Base-by-base conservation (phyloP, 2,113 vertebrate genomes). In the human region DNA sequence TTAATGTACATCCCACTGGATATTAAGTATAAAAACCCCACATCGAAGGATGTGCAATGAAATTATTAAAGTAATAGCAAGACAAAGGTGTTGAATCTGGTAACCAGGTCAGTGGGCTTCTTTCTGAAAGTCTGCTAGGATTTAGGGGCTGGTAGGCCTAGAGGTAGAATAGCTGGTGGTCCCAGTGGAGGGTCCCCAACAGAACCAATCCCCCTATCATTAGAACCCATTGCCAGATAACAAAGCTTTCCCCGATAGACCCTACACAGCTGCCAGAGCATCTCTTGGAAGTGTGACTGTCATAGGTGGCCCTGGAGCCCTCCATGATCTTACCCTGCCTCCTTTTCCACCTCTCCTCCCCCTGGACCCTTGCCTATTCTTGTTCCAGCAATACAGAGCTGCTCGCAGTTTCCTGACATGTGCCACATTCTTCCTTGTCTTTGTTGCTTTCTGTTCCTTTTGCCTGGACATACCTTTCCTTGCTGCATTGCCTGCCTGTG, bases 361-460 rank as follows among this genome's bases (percentile, higher is more conserved):
- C 12, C 4, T 59, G 12, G 61, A 32, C 12, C 61, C 4, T 1
- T 10, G 3, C 32, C 57, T 32, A 11, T n/a, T n/a, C 45, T n/a
- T 43, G 8, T n/a, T 78, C 7, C 43, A 35, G 55, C 22, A 11
- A 30, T 22, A 12, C 1, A 50, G 45, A 18, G 14, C 70, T 70
- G 30, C n/a, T 17, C 1, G 7, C 2, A 1, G 48, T 45, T 64
- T 70, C 18, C 32, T n/a, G 79, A 27, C 22, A 1, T 4, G 0
- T 27, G 8, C 23, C 25, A 8, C 8, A 0, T 22, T 79, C 17
- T 35, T n/a, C 25, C 20, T 68, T 9, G 10, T 2, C 50, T 30
- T 30, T 43, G 35, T 59, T 40, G 7, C 8, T 76, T 57, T 64
- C 43, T 8, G 3, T 43, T 52, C 57, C 32, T 73, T 87, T 12